phyloP scores from a whole-genome alignment of 2,797 vertebrate genomes.

The Neosalanx taihuensis region DNA sequence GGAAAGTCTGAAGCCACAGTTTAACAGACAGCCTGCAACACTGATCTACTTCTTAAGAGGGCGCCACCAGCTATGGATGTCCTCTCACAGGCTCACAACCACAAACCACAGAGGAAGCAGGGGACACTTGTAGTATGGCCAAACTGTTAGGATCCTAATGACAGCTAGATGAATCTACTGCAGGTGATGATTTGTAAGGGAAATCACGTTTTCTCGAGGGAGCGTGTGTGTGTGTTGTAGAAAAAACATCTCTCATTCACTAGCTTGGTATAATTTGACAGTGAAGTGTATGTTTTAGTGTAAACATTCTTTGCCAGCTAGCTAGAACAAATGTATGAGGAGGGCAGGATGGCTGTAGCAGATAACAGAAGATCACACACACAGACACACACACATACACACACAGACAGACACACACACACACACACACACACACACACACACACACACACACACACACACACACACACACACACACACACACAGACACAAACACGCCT shows the following conservation, averaged over 20 bases:
- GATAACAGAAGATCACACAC: background rate
- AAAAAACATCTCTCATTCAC: background rate
- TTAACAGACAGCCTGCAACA: slow-evolving; percentile 24
- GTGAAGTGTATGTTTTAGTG: background rate
- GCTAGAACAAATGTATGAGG: background rate
- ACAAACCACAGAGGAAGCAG: slow-evolving; percentile 10
- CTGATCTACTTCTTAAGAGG: slow-evolving; percentile 49
- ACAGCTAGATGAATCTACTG: background rate
- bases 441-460: slow-evolving; percentile 2
- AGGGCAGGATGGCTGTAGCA: too few relatives aligned
- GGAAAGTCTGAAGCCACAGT: background rate
- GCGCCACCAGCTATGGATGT: slow-evolving; percentile 33
- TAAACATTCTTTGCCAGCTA: background rate
- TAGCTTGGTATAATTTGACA: background rate
- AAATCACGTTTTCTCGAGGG: background rate
- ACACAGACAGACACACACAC: slow-evolving; percentile 21
- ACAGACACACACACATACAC: slow-evolving; percentile 18
- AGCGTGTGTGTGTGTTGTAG: too few relatives aligned
- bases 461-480: background rate
- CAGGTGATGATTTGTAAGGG: background rate
- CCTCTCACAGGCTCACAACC: slow-evolving; percentile 20
- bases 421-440: slow-evolving; percentile 2
- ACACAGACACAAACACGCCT: too few relatives aligned
- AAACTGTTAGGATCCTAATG: slow-evolving; percentile 1
- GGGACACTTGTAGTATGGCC: slow-evolving; percentile 7